Base-by-base conservation (phyloP, 2,113 vertebrate species). In the Leuciscus idus region DNA sequence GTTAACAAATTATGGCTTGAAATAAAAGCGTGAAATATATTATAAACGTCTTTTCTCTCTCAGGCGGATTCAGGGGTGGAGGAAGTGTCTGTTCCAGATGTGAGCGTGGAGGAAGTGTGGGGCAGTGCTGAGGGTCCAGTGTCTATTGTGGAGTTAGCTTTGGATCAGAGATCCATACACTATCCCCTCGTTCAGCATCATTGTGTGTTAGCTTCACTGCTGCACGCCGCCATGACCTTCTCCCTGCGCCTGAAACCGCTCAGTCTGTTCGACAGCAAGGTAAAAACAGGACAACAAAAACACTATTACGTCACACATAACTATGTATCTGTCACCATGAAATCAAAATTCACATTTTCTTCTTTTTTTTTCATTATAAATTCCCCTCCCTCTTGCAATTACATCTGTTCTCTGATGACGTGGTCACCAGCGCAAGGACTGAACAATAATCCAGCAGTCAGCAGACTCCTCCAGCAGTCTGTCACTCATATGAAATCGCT, bases 161-260 rank as follows among this genome's bases (percentile, higher is more conserved):
- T 99, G 17, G 98, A 99, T 87, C 97, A 99, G 95, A 95, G 93
- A 23, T 96, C 93, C 1, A 91, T 98, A 52, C 98, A 99, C 93
- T 99, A 96, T 91, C 98, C 97, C 0, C 95, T 99, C 66, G 97
- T 97, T 3, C 97, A 98, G 52, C 98, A 99, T 90, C 98, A 99
- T 89, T 98, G 96, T 1, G 87, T 98, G 77, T 89, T 99, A 15
- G 96, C 96, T 1, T 94, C 96, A 0, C 7, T 98, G 86, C 80
- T 98, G 13, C 96, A 96, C 0, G 95, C 96, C 0, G 85, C 95
- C 81, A 97, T 97, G 96, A 95, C 94, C 89, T 98, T 99, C 86
- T 91, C 93, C 0, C 88, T 99, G 75, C 97, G 96, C 91, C 93
- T 97, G 79, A 99, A 98, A 92, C 98, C 98, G 0, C 96, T 99